These are phyloP conservation scores for Amazonetta brasiliensis DNA, from an alignment of 2,797 vertebrate genomes.

Conservation along the genomic window DNA sequence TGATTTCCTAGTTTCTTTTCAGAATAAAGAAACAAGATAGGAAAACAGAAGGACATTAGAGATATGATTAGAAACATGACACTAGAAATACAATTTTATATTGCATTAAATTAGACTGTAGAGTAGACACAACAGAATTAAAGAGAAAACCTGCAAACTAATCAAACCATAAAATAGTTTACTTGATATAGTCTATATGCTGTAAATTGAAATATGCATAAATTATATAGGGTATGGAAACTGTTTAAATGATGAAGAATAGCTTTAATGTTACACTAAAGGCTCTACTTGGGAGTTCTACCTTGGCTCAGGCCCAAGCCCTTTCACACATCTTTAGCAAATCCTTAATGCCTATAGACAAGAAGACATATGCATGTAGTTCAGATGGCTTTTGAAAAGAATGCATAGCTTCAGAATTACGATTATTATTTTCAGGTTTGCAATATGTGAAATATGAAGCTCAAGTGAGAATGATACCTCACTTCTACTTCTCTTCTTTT, in stretches of 20 bases:
- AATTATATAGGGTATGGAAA: background rate
- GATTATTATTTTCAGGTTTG: background rate
- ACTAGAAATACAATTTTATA: background rate
- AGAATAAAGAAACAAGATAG: conserved; percentile 7
- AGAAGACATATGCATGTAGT: background rate
- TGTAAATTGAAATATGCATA: background rate
- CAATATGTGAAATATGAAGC: background rate
- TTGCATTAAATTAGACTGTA: background rate
- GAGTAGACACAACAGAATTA: background rate
- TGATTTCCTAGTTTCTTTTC: background rate
- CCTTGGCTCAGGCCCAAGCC: background rate
- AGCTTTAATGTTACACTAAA: background rate
- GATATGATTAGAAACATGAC: background rate
- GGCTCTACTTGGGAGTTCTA: background rate
- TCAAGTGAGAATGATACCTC: background rate
- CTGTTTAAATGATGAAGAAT: conserved; percentile 1
- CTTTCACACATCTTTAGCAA: conserved; percentile 13
- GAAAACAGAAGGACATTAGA: conserved; percentile 19
- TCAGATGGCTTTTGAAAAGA: background rate
- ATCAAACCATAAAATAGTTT: background rate
- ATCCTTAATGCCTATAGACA: background rate
- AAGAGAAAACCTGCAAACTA: background rate
- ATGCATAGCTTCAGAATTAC: background rate
- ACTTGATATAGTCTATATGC: background rate
- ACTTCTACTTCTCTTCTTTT: background rate